Evolutionary conservation across 2,113 vertebrate genomes (phyloP).

Genomic region (Xiphias gladius): DNA sequence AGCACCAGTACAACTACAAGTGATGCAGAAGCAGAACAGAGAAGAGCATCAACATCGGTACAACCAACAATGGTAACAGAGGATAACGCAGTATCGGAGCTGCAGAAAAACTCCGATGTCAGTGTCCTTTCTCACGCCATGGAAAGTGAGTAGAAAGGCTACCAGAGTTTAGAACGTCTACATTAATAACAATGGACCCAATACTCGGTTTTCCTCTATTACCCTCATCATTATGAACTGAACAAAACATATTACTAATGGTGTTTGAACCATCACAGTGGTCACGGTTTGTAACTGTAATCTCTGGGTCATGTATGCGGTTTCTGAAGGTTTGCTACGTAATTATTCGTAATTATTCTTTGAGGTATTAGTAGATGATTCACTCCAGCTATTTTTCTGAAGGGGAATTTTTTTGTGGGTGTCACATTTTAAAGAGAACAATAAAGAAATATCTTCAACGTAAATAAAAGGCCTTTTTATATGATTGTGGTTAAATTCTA

Average conservation of each 20-base stretch:
- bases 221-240: not conserved
- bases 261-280: not conserved
- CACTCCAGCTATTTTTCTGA: not conserved
- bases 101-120: slow-evolving; percentile 38
- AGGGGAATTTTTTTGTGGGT: slow-evolving; percentile 19
- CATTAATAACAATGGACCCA: not conserved
- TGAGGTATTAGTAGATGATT: too few species aligned
- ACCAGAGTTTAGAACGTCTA: not conserved
- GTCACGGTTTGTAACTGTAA: not conserved
- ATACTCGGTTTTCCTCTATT: not conserved
- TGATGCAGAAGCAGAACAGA: slow-evolving; percentile 8
- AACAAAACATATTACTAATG: not conserved
- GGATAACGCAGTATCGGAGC: not conserved
- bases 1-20: not conserved
- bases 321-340: not conserved
- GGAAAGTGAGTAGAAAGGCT: slow-evolving; percentile 71
- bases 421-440: slow-evolving; percentile 25
- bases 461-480: slow-evolving; percentile 28
- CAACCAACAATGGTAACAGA: slow-evolving; percentile 10
- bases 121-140: slow-evolving; percentile 19
- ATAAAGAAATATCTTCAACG: slow-evolving; percentile 12
- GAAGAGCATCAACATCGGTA: slow-evolving; percentile 12
- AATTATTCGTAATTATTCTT: too few species aligned
- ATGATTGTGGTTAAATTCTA: not conserved
- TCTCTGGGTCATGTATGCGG: not conserved